Percentiles rank a stretch among this genome's conserved stretches.
Evolutionary conservation across 1,140 invertebrate species (phyloP).

Genomic region (Drosophila pachea): DNA sequence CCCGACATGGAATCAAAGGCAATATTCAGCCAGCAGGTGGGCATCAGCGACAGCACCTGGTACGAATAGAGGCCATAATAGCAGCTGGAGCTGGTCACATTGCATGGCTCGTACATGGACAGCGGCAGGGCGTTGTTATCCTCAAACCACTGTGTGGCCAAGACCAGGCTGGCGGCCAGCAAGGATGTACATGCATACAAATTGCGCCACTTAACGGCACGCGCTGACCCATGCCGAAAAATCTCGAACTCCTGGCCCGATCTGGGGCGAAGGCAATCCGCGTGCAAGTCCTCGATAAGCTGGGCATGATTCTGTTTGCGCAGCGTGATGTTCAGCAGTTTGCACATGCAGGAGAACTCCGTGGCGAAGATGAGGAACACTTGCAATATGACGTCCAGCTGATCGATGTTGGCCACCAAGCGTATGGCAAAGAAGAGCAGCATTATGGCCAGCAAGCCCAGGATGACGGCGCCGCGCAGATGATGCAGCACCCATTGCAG

Average conservation of each 20-base stretch:
- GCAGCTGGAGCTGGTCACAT: slow-evolving; percentile 19
- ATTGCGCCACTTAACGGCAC: slow-evolving; percentile 42
- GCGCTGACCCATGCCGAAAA: not conserved
- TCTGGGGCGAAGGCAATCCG: slow-evolving; percentile 10
- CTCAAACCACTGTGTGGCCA: slow-evolving; percentile 35
- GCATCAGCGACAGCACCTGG: slow-evolving; percentile 46
- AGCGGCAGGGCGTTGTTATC: slow-evolving; percentile 39
- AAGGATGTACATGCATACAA: slow-evolving; percentile 40
- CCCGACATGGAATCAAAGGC: slow-evolving; percentile 56
- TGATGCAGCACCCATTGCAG: slow-evolving; percentile 17
- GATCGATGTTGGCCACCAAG: slow-evolving; percentile 42
- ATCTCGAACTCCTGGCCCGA: slow-evolving; percentile 13
- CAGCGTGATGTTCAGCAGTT: slow-evolving; percentile 46
- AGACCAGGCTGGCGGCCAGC: slow-evolving; percentile 30
- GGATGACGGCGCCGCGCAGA: slow-evolving; percentile 36
- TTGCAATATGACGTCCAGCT: slow-evolving; percentile 54
- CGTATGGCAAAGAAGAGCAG: slow-evolving; percentile 51
- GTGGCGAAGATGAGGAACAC: slow-evolving; percentile 71
- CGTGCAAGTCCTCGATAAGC: slow-evolving; percentile 40
- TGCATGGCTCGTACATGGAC: slow-evolving; percentile 60
- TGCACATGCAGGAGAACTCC: slow-evolving; percentile 57
- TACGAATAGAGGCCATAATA: slow-evolving; percentile 45
- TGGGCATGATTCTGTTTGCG: slow-evolving; percentile 13
- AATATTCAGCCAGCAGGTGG: slow-evolving; percentile 64
- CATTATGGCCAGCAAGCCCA: slow-evolving; percentile 39